Evolutionary conservation across 2,888 invertebrate species (phyloP), one percentile per base, ranked within the genome.

Genomic region (Acrocyrtus sp.): DNA sequence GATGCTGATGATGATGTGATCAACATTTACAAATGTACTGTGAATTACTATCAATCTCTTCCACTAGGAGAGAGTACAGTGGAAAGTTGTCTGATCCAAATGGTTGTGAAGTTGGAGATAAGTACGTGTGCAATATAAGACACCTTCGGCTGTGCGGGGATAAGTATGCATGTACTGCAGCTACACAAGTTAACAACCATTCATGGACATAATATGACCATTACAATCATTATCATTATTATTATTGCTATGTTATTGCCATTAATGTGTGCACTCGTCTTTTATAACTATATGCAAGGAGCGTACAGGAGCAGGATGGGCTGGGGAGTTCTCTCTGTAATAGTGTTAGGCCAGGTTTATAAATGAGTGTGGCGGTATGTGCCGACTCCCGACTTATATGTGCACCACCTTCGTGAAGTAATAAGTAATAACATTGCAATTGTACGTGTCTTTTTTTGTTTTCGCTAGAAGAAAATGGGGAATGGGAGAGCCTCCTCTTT

Each of bases 181-280:
- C n/a, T n/a, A n/a, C n/a, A n/a, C 67, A 50, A 67, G 67, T 61
- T 68, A 67, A 61, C 68, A 68, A 53, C 68, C 68, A 68, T 68
- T 68, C 53, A 60, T 61, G 68, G 60, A 43, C 68, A 61, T 67
- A 47, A 67, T 67, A 67, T 67, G 67, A 67, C 67, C 67, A 67
- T 68, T 68, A 68, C 68, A 60, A 68, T 68, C 68, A 68, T 68
- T 68, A 68, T 68, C 68, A 68, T 68, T 68, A 68, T 68, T 68
- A 68, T 68, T 68, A 68, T 68, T 68, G 68, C 68, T 61, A 54
- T 68, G 68, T 68, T 68, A 68, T 68, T 68, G 68, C 68, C 68
- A 68, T 60, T 68, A 68, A 68, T 68, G 68, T 54, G 68, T 54
- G 45, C 68, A 68, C 68, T 68, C 68, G 51, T 68, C 68, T 62